Base-by-base conservation (phyloP, 2,113 vertebrate species). In the Hypocryptadius cinnamomeus region DNA sequence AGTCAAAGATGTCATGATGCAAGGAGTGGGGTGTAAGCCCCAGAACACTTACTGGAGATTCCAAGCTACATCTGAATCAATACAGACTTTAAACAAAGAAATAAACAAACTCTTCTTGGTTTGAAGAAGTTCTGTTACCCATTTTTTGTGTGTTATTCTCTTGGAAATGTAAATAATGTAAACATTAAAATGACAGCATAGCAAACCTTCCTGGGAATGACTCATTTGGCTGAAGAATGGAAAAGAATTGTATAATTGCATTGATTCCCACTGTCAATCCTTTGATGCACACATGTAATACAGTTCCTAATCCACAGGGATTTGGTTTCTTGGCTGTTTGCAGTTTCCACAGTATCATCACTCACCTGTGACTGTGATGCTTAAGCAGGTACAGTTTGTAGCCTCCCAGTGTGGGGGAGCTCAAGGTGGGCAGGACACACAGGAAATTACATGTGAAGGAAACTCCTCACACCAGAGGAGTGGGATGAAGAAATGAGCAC, bases 371-470 rank as follows among this genome's bases (percentile, higher is more conserved):
- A 53, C 23, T 23, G 5, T 5, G 27, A 27, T 28, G 39, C 31
- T 70, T n/a, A 9, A 53, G 33, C 20, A 63, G 17, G 1, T 6
- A 20, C 14, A 15, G 3, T 47, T 18, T 15, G n/a, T 2, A 68
- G 28, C 3, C 5, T 21, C 47, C 28, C 70, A 4, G 25, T 1
- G 3, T 23, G 18, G 11, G 19, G 24, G 25, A 40, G 10, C 65
- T 79, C 63, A 31, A 3, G 8, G 39, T 2, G 4, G 47, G 39
- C 19, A 72, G 64, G 4, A 21, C 0, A 2, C 37, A 33, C 5
- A 31, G 69, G 73, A 37, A 80, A 31, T 5, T 0, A 4, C 0
- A 31, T 0, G 18, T 1, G 0, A 40, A 31, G 5, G 8, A 8
- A 60, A n/a, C 31, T 12, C 8, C 4, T 60, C 30, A 22, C 15